Base-by-base conservation (phyloP, 2,888 invertebrate genomes). In the Euzophera pinguis region DNA sequence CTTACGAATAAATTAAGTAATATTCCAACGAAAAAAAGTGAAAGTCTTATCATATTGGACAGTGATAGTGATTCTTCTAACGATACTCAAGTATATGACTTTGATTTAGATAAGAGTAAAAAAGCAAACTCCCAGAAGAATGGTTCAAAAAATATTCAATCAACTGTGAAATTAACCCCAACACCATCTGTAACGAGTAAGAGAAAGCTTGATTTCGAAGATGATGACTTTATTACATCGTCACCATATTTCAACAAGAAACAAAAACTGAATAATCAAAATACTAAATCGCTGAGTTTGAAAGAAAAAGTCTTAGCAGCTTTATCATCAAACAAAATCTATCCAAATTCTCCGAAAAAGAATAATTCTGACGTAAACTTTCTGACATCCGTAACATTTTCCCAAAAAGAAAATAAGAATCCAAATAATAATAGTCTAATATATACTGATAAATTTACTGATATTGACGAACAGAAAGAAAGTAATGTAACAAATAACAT, bases 171-270 rank as follows among this genome's bases (percentile, higher is more conserved):
- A 9, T 14, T 16, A 16, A 45, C 32, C 10, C 32, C 45, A 32
- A 16, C 32, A 32, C 16, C 13, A 29, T 56, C 53, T 50, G 65
- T 60, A 55, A 61, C 65, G 16, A 56, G 55, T 14, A 65, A 85
- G 67, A 74, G 86, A 61, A 86, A 87, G 63, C 58, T 75, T 37
- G 66, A 73, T 47, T 54, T 63, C 1, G 71, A 78, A 14, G 70
- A 73, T 17, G 67, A 67, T 54, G 69, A 74, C 38, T 50, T 58
- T 1, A 59, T 69, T 50, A 71, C 67, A 45, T 68, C 73, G 16
- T 90, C 90, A 0, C 87, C 87, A 12, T 88, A 79, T 67, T 90
- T 89, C 53, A 78, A 62, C 59, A 90, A 90, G 59, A 80, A 73
- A 60, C 78, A 48, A 54, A 87, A 88, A 64, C 12, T 81, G 42